phyloP scores from a whole-genome alignment of 2,888 invertebrate species.

The Chymomyza procnemis region DNA sequence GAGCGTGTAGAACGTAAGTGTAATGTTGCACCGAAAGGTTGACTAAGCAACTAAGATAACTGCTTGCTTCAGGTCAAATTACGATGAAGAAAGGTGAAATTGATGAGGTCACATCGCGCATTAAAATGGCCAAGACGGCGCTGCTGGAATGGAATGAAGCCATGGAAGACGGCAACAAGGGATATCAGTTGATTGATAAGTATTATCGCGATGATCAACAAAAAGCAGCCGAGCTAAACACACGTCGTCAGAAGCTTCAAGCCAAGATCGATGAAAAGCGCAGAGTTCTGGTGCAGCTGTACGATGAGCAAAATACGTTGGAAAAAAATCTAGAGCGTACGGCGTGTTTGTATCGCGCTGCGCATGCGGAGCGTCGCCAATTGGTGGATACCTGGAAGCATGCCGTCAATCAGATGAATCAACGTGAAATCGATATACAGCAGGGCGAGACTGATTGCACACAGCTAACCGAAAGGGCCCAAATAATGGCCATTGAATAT shows the following conservation, averaged over 20 bases:
- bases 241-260: constrained; percentile 80
- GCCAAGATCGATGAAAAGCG: constrained; percentile 79
- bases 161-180: constrained; percentile 83
- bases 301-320: constrained; percentile 80
- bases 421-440: constrained; percentile 84
- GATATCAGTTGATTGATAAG: constrained; percentile 85
- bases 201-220: constrained; percentile 86
- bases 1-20: constrained; percentile 71
- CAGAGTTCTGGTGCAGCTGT: constrained; percentile 77
- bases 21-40: neutral
- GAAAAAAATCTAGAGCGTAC: constrained; percentile 81
- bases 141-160: constrained; percentile 86
- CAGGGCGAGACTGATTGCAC: constrained; percentile 78
- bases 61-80: constrained; percentile 79
- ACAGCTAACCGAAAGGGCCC: constrained; percentile 58
- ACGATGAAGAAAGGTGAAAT: constrained; percentile 81
- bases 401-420: constrained; percentile 84
- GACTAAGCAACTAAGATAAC: neutral
- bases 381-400: constrained; percentile 87
- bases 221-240: constrained; percentile 82
- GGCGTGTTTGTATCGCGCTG: constrained; percentile 80
- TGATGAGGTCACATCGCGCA: constrained; percentile 82
- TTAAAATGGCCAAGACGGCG: constrained; percentile 82
- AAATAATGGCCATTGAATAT: constrained; percentile 76
- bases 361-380: constrained; percentile 83